Evolutionary conservation across 2,797 vertebrate species (phyloP).

Genomic region (Propithecus deckenii): DNA sequence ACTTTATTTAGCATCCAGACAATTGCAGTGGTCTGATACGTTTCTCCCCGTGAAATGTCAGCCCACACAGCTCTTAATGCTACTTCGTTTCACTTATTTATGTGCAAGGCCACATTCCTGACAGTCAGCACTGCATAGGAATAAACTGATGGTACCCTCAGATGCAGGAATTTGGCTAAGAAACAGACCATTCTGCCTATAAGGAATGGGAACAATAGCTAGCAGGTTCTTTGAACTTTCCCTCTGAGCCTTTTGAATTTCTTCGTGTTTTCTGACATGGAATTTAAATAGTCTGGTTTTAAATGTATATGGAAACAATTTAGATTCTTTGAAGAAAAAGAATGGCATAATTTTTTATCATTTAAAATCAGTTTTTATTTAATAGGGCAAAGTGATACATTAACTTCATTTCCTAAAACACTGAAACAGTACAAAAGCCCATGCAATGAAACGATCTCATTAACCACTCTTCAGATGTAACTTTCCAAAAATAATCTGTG

Average conservation of each 20-base stretch:
- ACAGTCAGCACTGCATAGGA: background rate
- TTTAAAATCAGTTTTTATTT: slow-evolving; percentile 6
- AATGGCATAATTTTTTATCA: background rate
- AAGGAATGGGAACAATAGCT: background rate
- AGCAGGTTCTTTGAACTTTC: background rate
- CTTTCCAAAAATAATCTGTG: background rate
- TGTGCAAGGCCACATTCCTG: background rate
- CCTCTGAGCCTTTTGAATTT: background rate
- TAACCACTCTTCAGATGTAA: background rate
- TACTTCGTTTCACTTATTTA: background rate
- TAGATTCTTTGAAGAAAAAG: background rate
- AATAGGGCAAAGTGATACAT: background rate
- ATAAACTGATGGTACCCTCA: background rate
- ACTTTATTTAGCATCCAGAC: background rate
- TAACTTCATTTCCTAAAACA: background rate
- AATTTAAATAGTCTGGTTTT: background rate
- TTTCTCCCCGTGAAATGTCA: background rate
- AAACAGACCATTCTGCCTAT: background rate
- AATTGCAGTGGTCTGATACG: background rate
- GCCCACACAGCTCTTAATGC: background rate
- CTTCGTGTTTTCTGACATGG: background rate
- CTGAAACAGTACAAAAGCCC: background rate
- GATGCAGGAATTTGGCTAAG: background rate
- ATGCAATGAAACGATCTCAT: background rate
- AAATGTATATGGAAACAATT: background rate